Base-by-base conservation (phyloP, 1,140 invertebrate species). In the Leptoteleia sp. region DNA sequence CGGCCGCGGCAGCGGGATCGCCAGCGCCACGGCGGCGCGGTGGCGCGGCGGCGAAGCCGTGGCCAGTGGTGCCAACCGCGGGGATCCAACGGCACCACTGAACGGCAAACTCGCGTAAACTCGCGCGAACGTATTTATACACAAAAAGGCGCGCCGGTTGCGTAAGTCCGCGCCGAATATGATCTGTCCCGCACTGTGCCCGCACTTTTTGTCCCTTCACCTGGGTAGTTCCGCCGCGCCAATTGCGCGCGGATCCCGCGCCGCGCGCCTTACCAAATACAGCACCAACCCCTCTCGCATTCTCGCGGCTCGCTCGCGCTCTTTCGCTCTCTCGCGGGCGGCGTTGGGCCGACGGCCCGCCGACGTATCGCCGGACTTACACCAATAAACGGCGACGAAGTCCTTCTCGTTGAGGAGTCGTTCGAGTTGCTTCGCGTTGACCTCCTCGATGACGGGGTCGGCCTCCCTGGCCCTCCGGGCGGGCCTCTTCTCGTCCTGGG, bases 311-410 rank as follows among this genome's bases (percentile, higher is more conserved):
- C 22, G 11, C 43, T 47, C 43, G 17, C 4, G n/a, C 19, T 43
- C 40, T 43, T 7, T 40, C 37, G 2, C 37, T 40, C n/a, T 17
- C 19, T 22, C 19, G 2, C 19, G n/a, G n/a, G 2, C 19, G 2
- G 19, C 19, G 2, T 22, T 5, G 2, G 2, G 19, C 5, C 19
- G 2, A 22, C 19, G 2, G 2, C 19, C 5, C 19, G 2, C 19
- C 19, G 19, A 3, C 2, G 5, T 22, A 22, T 22, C 19, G 19
- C 13, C 7, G 68, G 89, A 95, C 96, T 97, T 95, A 98, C 96
- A 97, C 95, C 96, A 97, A 91, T 95, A 97, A 84, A 97, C 96
- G 83, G 96, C 96, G 85, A 97, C 95, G 91, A 95, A 97, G 90
- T 97, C 96, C 92, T 96, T 96, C 80, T 96, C 94, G 86, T 94